Base-by-base conservation (phyloP, 2,888 invertebrate genomes). In the Mycalesis mineus region DNA sequence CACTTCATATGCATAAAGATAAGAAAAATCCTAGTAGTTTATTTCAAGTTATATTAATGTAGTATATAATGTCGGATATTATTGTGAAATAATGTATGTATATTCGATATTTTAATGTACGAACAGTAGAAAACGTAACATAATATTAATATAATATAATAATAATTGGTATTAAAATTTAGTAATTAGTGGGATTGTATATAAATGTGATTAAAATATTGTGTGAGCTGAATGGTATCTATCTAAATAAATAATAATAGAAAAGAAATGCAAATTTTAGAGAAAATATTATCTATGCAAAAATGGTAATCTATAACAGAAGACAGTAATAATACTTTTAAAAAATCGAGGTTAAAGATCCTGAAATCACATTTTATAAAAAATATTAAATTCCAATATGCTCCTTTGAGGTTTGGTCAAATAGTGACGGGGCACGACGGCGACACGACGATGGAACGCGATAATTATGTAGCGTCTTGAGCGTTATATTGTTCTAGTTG, bases 11-110 rank as follows among this genome's bases (percentile, higher is more conserved):
- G 28, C 0, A 14, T 45, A 45, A 31, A 13, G 13, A 31, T 45
- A 45, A 45, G 45, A 29, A 15, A 47, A 31, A 33, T 47, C 47
- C 47, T 47, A 47, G 33, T 47, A 47, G 47, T 47, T 33, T 33
- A 33, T 47, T 45, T 45, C 1, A 14, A 14, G 13, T 31, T 45
- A 45, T 31, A 45, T 1, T 13, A 45, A 47, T 15, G 14, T 44
- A 29, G 8, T 45, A 36, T 9, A 36, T 36, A 33, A 1, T 33
- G 14, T 47, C 15, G 8, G 11, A 33, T 33, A 47, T n/a, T n/a
- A n/a, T 11, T 47, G 47, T 47, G 33, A 47, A 31, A 47, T 33
- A 47, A 39, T 14, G n/a, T 44, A 44, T 9, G 44, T 29, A 42
- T 17, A 40, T 22, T 42, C 14, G 17, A 22, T 22, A 22, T n/a